phyloP scores from a whole-genome alignment of 2,113 vertebrate genomes.

The Chloebia gouldiae region DNA sequence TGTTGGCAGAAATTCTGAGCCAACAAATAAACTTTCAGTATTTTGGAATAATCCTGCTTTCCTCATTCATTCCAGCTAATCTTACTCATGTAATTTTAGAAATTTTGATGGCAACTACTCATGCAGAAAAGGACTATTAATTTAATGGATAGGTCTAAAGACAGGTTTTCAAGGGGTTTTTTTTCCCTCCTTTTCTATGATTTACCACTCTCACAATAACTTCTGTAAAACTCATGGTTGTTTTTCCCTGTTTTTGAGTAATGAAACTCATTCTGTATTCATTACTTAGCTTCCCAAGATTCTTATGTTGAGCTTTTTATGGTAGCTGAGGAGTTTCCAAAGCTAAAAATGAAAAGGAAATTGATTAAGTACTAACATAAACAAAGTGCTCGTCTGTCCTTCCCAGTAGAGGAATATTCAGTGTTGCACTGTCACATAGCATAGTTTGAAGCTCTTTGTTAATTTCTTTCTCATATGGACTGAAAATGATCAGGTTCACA shows the following conservation, averaged over 20 bases:
- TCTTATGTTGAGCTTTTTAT: background rate
- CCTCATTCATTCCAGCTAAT: background rate
- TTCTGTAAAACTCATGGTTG: background rate
- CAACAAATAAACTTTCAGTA: background rate
- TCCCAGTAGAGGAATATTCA: background rate
- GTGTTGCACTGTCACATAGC: background rate
- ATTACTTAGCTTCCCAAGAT: background rate
- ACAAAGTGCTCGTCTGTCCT: background rate
- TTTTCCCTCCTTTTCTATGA: background rate
- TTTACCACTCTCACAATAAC: background rate
- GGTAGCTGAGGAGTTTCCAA: background rate
- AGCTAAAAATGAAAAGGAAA: slow-evolving; percentile 29
- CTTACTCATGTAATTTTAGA: background rate
- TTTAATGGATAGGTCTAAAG: background rate
- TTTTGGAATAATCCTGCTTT: background rate
- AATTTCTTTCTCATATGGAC: background rate
- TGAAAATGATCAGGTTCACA: background rate
- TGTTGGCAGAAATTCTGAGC: background rate
- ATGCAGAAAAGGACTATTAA: background rate
- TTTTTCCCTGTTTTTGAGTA: background rate
- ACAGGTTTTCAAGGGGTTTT: background rate
- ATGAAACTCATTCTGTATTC: background rate
- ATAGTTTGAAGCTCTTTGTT: background rate
- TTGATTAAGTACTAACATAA: background rate
- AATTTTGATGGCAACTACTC: background rate